Conservation (phyloP, 2,888 invertebrate genomes). For the Scrobipalpa costella region DNA sequence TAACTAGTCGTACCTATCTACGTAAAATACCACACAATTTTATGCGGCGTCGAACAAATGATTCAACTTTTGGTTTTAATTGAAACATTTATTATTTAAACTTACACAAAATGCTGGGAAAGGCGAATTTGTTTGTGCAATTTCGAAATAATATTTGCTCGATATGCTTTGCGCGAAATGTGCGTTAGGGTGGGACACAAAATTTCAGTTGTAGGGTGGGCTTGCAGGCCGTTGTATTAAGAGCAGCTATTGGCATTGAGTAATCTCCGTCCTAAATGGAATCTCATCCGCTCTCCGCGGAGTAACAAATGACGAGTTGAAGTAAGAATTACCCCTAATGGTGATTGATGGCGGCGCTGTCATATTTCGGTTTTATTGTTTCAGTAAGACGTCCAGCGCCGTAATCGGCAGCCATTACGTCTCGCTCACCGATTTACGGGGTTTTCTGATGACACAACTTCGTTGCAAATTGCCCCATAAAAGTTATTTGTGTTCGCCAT, state of each 20-base stretch:
- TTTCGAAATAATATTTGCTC: constrained; percentile 11
- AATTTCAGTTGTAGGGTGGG: neutral
- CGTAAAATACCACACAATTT: constrained; percentile 9
- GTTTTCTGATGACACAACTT: constrained; percentile 71
- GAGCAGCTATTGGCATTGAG: constrained; percentile 52
- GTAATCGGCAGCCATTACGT: constrained; percentile 65
- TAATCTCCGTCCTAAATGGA: constrained; percentile 53
- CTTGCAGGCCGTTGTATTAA: constrained; percentile 33
- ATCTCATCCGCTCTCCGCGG: constrained; percentile 52
- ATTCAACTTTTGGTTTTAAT: constrained; percentile 17
- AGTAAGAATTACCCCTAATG: constrained; percentile 56
- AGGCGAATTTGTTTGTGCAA: neutral
- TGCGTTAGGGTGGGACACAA: neutral
- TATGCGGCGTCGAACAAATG: constrained; percentile 12
- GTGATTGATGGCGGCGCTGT: constrained; percentile 57
- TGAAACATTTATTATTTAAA: constrained; percentile 22
- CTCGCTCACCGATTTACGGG: constrained; percentile 64
- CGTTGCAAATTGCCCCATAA: constrained; percentile 70
- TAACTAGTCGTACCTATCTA: constrained; percentile 17
- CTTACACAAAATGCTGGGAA: constrained; percentile 7
- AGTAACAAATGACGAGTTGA: constrained; percentile 57
- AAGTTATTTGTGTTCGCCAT: constrained; percentile 68
- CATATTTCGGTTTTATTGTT: constrained; percentile 68
- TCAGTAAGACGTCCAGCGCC: constrained; percentile 51
- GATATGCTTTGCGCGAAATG: constrained; percentile 11